These are phyloP conservation scores for Enoplosus armatus DNA, from an alignment of 2,797 vertebrate genomes.

Conservation along the genomic window DNA sequence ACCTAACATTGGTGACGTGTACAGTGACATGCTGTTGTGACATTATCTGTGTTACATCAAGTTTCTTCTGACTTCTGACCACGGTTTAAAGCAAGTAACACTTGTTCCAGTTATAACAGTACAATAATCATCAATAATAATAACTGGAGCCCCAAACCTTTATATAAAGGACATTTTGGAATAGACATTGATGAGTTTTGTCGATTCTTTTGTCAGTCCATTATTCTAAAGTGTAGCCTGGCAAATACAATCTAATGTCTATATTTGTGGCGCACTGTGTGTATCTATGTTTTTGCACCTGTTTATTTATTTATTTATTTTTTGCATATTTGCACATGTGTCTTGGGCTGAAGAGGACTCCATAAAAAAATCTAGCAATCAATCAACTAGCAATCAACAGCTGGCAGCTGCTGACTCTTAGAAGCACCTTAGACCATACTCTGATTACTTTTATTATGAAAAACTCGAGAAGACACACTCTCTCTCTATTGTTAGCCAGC, in stretches of 20 bases:
- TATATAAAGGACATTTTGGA: neutral
- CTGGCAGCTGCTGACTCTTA: constrained; percentile 22
- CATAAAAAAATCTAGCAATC: constrained; percentile 15
- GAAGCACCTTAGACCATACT: constrained; percentile 15
- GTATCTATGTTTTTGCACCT: neutral
- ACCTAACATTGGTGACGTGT: constrained; percentile 2
- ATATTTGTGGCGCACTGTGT: neutral
- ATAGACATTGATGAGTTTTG: neutral
- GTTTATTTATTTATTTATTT: neutral
- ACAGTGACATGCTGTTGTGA: neutral
- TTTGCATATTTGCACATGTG: neutral
- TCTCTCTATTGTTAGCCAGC: constrained; percentile 24
- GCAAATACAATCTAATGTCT: neutral
- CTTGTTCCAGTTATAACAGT: neutral
- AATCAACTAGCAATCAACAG: constrained; percentile 25
- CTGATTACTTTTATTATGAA: constrained; percentile 40
- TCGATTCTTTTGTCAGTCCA: too few relatives aligned
- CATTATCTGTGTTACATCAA: neutral
- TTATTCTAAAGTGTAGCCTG: neutral
- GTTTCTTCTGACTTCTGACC: neutral
- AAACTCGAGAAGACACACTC: constrained; percentile 25
- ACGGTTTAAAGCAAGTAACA: neutral
- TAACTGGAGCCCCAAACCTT: neutral
- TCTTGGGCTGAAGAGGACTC: neutral
- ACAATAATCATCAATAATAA: too few relatives aligned